Evolutionary conservation across 2,113 vertebrate species (phyloP).

Genomic region (Thymallus thymallus): DNA sequence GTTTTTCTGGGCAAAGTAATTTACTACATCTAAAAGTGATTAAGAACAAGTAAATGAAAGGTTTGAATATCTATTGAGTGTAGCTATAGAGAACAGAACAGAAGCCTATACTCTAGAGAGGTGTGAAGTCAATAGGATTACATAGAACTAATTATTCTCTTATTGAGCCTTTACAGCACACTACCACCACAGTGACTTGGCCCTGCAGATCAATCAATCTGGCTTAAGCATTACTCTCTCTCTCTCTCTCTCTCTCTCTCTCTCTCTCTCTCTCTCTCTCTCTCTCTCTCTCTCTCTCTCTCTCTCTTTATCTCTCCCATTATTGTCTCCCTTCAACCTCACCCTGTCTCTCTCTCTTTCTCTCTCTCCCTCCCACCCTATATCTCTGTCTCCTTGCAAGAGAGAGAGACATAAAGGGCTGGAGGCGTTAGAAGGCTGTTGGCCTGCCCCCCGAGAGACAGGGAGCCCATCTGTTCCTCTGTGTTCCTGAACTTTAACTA

Average conservation of each 20-base stretch:
- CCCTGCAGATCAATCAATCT: slow-evolving; percentile 4
- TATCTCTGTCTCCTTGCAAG: neutral
- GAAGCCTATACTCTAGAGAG: slow-evolving; percentile 14
- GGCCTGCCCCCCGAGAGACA: slow-evolving; percentile 39
- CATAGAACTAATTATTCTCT: slow-evolving; percentile 14
- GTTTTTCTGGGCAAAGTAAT: neutral
- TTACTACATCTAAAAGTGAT: neutral
- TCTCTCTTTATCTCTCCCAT: no score
- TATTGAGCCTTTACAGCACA: neutral
- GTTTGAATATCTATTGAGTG: slow-evolving; percentile 8
- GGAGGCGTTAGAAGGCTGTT: slow-evolving; percentile 25
- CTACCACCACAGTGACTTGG: neutral
- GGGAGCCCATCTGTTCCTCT: slow-evolving; percentile 47
- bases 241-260: no score
- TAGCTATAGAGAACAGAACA: neutral
- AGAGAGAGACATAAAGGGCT: slow-evolving; percentile 15
- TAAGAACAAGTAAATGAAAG: slow-evolving; percentile 5
- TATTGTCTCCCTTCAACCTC: no score
- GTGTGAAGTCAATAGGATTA: slow-evolving; percentile 24
- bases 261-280: no score
- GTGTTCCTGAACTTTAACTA: slow-evolving; percentile 48
- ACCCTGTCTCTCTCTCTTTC: neutral
- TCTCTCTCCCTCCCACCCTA: slow-evolving; percentile 16
- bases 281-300: no score
- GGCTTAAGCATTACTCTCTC: neutral